Base-by-base conservation (phyloP, 2,113 vertebrate species). In the Melierax canorus region DNA sequence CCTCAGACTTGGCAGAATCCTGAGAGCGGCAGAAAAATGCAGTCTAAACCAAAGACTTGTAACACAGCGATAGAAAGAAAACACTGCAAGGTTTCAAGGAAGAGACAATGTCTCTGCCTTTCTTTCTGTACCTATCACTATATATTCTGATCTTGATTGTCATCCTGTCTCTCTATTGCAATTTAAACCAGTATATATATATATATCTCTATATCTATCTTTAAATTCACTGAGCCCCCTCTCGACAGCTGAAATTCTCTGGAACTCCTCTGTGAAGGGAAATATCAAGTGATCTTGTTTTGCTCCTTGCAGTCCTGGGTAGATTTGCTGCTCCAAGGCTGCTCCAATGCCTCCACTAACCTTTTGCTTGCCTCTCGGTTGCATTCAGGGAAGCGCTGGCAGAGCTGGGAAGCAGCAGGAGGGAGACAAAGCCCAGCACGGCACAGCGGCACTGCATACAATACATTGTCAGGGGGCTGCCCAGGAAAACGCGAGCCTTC, bases 1-100 rank as follows among this genome's bases (percentile, higher is more conserved):
- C 90, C 81, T 97, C 45, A n/a, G 87, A 16, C 41, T 79, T 86
- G 93, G 74, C 84, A 92, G 60, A 13, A 21, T 84, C 77, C 38
- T 0, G 30, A 88, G 24, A 79, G 77, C 1, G 2, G 85, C 53
- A 83, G 43, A 83, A 90, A 88, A 88, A 86, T 9, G 48, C 92
- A 55, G 50, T 30, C 50, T 7, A 27, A 69, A 73, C 36, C 71
- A 77, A 83, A 91, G 91, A 46, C 45, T 80, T 62, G 62, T 85
- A 83, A n/a, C 8, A 50, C 26, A 71, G 69, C 4, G 2, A 60
- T 0, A 56, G 71, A 62, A 48, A 69, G 90, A 20, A 74, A 94
- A 77, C 75, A 86, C 8, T 9, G 53, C 12, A 72, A 55, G 85
- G 66, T 90, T 80, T 84, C 71, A 90, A 81, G 67, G 75, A 50